Evolutionary conservation across 2,888 invertebrate species (phyloP), one percentile per base, ranked within the genome.

Genomic region (Loripinus fragilis): DNA sequence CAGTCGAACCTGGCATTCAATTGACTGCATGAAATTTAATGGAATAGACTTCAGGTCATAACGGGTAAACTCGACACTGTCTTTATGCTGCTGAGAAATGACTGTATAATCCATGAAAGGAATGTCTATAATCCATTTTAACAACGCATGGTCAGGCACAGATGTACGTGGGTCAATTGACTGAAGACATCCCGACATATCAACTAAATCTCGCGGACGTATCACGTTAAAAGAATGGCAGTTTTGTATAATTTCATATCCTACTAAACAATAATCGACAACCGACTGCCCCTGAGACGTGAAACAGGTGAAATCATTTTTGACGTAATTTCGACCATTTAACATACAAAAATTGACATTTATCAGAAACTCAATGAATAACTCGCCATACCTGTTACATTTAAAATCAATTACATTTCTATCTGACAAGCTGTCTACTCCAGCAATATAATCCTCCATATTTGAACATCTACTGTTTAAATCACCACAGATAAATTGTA

Each of bases 361-460:
- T 7, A 28, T 55, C 30, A 55, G 8, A 25, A 55, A 55, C 8
- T 65, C 65, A 38, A 65, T 65, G n/a, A 65, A 38, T 65, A 35
- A 55, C 20, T 55, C 23, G 8, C 28, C 28, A 35, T 35, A 55
- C 20, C 55, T 55, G 28, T 55, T 55, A 55, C 55, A 55, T 55
- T 25, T 55, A 55, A 17, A 55, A 60, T 74, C 69, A 42, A 69
- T 23, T 20, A 75, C 42, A 65, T 75, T 33, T 65, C 75, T 64
- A 8, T 25, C 12, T 28, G 35, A 33, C 20, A 75, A 20, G n/a
- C 17, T n/a, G n/a, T 70, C 70, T 20, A 74, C 66, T 30, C 74
- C 74, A 15, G 15, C 25, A 38, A 75, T 74, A 68, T 41, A 67
- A 60, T 74, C 74, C 35, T 74, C 74, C 23, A n/a, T 42, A 55